A percentile compares a stretch with the other conserved stretches of the same genome.
phyloP scores from a whole-genome alignment of 2,888 invertebrate species.

The Lingula anatina region DNA sequence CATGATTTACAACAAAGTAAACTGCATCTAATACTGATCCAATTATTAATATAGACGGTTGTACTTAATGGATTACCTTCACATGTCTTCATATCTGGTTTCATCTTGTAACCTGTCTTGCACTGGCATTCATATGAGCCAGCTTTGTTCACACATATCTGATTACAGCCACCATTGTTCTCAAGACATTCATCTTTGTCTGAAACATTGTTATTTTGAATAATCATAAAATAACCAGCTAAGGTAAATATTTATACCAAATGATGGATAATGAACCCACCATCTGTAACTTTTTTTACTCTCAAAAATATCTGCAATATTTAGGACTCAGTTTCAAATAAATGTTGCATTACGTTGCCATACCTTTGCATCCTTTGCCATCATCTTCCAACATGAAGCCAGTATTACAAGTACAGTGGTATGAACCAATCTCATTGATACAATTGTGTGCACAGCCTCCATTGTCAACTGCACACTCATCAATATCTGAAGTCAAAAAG shows the following conservation, averaged over 20 bases:
- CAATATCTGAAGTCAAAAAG: constrained; percentile 10
- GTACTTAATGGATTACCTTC: neutral
- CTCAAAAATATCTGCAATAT: too few relatives aligned
- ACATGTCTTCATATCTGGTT: neutral
- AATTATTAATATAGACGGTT: too few relatives aligned
- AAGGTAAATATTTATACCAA: too few relatives aligned
- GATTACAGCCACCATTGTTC: constrained; percentile 15
- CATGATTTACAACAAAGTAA: too few relatives aligned
- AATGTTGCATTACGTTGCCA: neutral
- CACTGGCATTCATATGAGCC: constrained; percentile 16
- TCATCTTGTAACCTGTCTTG: constrained; percentile 1
- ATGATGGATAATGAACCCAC: too few relatives aligned
- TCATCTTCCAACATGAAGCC: constrained; percentile 9
- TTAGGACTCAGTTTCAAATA: too few relatives aligned
- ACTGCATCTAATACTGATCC: too few relatives aligned
- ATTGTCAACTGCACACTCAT: constrained; percentile 9
- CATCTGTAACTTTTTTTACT: too few relatives aligned
- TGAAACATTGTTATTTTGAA: neutral
- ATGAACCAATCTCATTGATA: constrained; percentile 13
- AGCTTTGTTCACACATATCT: constrained; percentile 13
- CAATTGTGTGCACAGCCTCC: constrained; percentile 12
- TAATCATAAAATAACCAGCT: neutral
- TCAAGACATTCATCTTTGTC: constrained; percentile 16
- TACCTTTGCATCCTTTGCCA: constrained; percentile 12
- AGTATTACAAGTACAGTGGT: constrained; percentile 10